A percentile compares a stretch with the other conserved stretches of the same genome.
Evolutionary conservation across 2,888 invertebrate species (phyloP).

Genomic region (Callyntrura guangdongensis): DNA sequence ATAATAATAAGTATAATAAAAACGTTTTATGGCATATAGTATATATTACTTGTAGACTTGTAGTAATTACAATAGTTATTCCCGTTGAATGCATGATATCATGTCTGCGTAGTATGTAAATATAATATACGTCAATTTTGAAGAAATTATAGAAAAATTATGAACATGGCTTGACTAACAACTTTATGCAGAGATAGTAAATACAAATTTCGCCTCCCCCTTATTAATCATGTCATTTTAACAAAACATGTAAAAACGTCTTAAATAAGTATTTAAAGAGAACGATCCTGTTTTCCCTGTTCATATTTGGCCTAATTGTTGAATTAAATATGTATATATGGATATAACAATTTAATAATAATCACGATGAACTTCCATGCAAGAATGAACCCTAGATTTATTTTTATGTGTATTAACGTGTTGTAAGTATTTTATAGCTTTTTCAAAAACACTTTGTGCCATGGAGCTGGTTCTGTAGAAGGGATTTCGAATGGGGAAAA

Average conservation of each 20-base stretch:
- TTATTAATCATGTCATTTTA: conserved; percentile 44
- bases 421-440: neutral
- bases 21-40: conserved; percentile 49
- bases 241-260: conserved; percentile 64
- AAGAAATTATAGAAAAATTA: conserved; percentile 60
- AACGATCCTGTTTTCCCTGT: conserved; percentile 58
- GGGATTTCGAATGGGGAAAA: conserved; percentile 29
- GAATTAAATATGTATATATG: conserved; percentile 55
- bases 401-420: conserved; percentile 4
- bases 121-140: conserved; percentile 29
- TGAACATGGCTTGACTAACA: conserved; percentile 28
- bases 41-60: neutral
- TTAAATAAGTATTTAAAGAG: conserved; percentile 62
- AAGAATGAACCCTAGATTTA: conserved; percentile 30
- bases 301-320: conserved; percentile 63
- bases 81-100: conserved; percentile 8
- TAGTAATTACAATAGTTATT: neutral
- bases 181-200: conserved; percentile 9
- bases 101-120: conserved; percentile 42
- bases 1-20: conserved; percentile 21
- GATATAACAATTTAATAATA: conserved; percentile 38
- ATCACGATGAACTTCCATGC: conserved; percentile 47
- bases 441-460: conserved; percentile 32
- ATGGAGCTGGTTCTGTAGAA: neutral
- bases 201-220: conserved; percentile 45